These are phyloP conservation scores for Pogonocichla stellata DNA, from an alignment of 2,113 vertebrate genomes.

Conservation along the genomic window DNA sequence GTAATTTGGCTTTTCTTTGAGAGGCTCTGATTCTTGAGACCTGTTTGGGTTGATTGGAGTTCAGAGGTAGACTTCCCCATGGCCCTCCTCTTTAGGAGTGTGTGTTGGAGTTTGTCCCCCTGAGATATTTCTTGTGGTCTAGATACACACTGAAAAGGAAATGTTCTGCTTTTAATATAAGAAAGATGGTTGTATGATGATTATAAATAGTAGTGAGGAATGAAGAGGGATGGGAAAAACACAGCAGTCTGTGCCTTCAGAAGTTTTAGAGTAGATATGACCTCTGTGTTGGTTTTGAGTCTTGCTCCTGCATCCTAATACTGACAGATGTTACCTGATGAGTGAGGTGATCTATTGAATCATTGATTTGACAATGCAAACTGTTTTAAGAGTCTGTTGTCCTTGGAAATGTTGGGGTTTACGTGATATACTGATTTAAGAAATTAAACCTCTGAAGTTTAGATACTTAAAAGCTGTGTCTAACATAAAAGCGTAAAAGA, in stretches of 20 bases:
- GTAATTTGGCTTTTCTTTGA: neutral
- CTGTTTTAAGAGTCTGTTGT: neutral
- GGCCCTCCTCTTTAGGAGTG: too few relatives aligned
- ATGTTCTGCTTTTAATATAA: neutral
- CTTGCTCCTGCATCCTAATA: neutral
- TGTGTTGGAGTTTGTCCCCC: fast-evolving
- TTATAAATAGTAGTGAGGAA: neutral
- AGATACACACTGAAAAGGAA: neutral
- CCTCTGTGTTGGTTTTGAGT: neutral
- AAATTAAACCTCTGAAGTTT: neutral
- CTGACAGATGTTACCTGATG: neutral
- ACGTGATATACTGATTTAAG: fast-evolving
- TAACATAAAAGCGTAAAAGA: neutral
- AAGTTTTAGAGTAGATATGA: neutral
- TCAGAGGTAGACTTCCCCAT: neutral
- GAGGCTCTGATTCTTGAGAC: neutral
- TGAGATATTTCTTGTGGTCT: neutral
- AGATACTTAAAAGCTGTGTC: neutral
- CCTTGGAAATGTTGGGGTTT: neutral
- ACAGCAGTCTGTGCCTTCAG: neutral
- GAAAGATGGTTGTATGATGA: too few relatives aligned
- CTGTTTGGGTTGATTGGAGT: neutral
- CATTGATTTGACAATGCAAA: neutral
- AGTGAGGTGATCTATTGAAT: fast-evolving
- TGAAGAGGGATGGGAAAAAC: neutral